phyloP scores from a whole-genome alignment of 2,113 vertebrate species.

The Salminus brasiliensis region DNA sequence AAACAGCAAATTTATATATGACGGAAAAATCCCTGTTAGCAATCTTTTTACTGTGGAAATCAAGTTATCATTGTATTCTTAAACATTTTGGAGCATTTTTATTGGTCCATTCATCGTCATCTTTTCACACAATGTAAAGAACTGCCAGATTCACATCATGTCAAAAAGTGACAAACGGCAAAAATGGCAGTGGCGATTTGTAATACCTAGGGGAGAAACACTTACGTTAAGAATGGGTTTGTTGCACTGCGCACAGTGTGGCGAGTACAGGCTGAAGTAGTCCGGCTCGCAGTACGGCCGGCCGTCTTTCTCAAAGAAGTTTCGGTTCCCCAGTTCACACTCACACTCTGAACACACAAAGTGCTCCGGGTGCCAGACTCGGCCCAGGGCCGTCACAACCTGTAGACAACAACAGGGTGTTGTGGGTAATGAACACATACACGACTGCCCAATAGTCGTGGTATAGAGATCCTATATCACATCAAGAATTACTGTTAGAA shows the following conservation, averaged over 20 bases:
- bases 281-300: slow-evolving; percentile 89
- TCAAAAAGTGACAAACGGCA: too few species aligned
- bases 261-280: slow-evolving; percentile 90
- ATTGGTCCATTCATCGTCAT: too few species aligned
- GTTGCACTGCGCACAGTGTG: slow-evolving; percentile 87
- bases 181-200: too few species aligned
- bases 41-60: too few species aligned
- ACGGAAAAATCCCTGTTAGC: too few species aligned
- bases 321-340: slow-evolving; percentile 84
- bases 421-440: background rate
- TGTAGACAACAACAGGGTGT: slow-evolving; percentile 52
- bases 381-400: slow-evolving; percentile 89
- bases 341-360: slow-evolving; percentile 88
- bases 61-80: too few species aligned
- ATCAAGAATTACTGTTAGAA: background rate
- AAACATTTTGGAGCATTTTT: too few species aligned
- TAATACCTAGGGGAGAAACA: background rate
- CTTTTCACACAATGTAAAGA: too few species aligned
- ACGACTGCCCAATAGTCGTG: background rate
- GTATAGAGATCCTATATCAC: background rate
- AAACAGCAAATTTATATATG: too few species aligned
- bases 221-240: slow-evolving; percentile 89
- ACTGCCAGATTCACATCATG: too few species aligned
- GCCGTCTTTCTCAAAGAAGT: slow-evolving; percentile 92
- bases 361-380: slow-evolving; percentile 91